A percentile compares a stretch with the other conserved stretches of the same genome.
Conservation (phyloP, 1,140 invertebrate genomes). For the Glomeris maerens region DNA sequence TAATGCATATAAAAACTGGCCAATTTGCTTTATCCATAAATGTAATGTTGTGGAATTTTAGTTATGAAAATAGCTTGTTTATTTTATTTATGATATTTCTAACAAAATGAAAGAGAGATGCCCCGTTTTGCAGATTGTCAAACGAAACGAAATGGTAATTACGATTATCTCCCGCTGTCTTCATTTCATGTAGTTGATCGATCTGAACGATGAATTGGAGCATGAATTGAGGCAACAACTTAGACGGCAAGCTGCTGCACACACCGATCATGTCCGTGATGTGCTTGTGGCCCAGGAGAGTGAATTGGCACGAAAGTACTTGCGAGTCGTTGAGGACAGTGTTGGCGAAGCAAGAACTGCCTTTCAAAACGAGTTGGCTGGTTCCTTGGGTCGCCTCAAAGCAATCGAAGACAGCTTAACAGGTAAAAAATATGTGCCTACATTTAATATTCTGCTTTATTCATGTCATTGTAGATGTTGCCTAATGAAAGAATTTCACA, state of each 20-base stretch:
- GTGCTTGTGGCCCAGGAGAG: constrained; percentile 51
- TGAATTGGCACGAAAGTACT: constrained; percentile 47
- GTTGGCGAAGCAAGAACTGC: constrained; percentile 47
- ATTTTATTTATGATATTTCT: not conserved
- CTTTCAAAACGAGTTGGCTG: constrained; percentile 60
- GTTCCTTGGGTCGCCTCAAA: constrained; percentile 61
- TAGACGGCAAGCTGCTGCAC: constrained; percentile 61
- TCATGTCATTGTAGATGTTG: no score
- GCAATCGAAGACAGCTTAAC: constrained; percentile 77
- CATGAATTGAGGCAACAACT: constrained; percentile 58
- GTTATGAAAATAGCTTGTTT: no score
- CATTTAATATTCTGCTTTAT: not conserved
- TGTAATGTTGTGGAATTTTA: no score
- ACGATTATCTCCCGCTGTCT: not conserved
- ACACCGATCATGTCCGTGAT: constrained; percentile 64
- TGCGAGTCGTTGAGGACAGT: constrained; percentile 47
- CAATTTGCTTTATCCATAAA: no score
- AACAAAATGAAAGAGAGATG: not conserved
- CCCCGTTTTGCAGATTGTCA: no score
- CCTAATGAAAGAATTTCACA: no score
- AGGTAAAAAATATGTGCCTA: constrained; percentile 40
- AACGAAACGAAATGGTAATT: no score
- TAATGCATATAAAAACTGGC: no score
- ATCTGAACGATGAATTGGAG: constrained; percentile 49
- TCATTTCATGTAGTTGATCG: constrained; percentile 36